Conservation (phyloP, 2,797 vertebrate species). For the Trachurus trachurus region DNA sequence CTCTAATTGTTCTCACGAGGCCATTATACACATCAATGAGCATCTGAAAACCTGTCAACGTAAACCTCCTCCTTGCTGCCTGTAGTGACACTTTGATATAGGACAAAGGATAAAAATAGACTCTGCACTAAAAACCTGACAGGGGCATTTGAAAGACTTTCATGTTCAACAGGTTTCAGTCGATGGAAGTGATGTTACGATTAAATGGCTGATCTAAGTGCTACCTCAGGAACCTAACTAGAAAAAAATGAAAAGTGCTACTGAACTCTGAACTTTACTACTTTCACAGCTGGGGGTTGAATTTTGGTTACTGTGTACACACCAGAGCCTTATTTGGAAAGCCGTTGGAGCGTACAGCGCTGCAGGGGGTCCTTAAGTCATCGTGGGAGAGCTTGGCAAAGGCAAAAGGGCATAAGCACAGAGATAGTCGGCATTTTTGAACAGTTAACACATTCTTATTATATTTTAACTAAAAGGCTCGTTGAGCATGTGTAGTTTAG, state of each 20-base stretch:
- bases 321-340: constrained; percentile 58
- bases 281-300: constrained; percentile 39
- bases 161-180: constrained; percentile 17
- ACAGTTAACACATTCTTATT: constrained; percentile 69
- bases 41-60: constrained; percentile 25
- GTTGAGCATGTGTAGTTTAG: constrained; percentile 37
- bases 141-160: not conserved
- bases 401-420: constrained; percentile 44
- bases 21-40: constrained; percentile 10
- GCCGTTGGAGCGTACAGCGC: constrained; percentile 37
- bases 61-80: not conserved
- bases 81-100: constrained; percentile 25
- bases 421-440: constrained; percentile 73
- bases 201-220: not conserved
- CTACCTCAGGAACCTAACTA: constrained; percentile 7
- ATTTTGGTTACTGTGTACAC: constrained; percentile 47
- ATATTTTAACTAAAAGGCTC: constrained; percentile 42
- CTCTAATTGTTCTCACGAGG: not conserved
- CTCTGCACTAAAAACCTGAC: constrained; percentile 15
- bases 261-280: constrained; percentile 61
- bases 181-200: not conserved
- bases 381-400: constrained; percentile 65
- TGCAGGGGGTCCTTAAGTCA: constrained; percentile 70
- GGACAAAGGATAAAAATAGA: not conserved
- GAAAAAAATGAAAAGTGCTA: constrained; percentile 27